Percentiles rank a stretch among this genome's conserved stretches.
These are phyloP conservation scores for Cataglyphis albicans DNA, from an alignment of 2,888 invertebrate genomes.

Conservation along the genomic window DNA sequence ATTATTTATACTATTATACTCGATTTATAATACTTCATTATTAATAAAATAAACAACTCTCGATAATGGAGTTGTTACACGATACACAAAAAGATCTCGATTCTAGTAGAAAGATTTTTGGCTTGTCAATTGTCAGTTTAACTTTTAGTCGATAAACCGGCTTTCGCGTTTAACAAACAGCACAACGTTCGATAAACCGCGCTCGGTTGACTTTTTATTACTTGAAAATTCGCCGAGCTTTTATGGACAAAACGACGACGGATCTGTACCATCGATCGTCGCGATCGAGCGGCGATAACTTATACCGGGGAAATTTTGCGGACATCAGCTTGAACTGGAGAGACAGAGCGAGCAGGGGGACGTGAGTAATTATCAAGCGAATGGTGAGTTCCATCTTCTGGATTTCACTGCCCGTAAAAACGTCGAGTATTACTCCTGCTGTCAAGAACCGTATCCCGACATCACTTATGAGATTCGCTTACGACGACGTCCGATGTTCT, in stretches of 20 bases:
- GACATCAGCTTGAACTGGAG: constrained; percentile 90
- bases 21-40: not conserved
- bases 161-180: not conserved
- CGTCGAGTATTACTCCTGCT: constrained; percentile 92
- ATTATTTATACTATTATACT: too few species aligned
- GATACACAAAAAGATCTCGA: constrained; percentile 14
- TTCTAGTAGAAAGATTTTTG: constrained; percentile 15
- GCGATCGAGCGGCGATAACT: constrained; percentile 5
- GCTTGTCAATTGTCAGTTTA: constrained; percentile 21
- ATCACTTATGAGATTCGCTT: constrained; percentile 93
- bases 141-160: constrained; percentile 44
- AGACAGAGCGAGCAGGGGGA: constrained; percentile 94
- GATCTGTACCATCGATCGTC: not conserved
- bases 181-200: constrained; percentile 17
- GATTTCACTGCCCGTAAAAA: constrained; percentile 92
- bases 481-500: constrained; percentile 92
- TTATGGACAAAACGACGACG: not conserved
- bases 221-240: constrained; percentile 2
- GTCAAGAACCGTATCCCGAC: constrained; percentile 94
- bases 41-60: constrained; percentile 19
- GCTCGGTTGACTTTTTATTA: constrained; percentile 12
- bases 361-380: constrained; percentile 95
- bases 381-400: constrained; percentile 95
- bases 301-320: constrained; percentile 10
- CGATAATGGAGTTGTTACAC: not conserved